Base-by-base conservation (phyloP, 2,113 vertebrate genomes). In the Tylochromis polylepis region DNA sequence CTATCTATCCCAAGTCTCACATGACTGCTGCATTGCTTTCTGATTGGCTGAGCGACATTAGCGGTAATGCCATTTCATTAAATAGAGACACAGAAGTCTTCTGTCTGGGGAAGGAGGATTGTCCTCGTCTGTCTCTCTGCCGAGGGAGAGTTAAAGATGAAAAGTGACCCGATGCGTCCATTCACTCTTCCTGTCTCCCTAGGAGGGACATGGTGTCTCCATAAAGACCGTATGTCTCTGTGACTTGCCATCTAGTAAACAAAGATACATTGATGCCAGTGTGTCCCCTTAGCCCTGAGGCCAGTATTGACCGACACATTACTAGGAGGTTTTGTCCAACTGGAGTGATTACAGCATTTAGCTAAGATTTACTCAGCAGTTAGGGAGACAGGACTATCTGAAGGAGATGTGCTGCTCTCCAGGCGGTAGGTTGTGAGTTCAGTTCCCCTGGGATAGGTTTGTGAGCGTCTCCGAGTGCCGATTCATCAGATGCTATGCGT, bases 61-160 rank as follows among this genome's bases (percentile, higher is more conserved):
- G 85, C 87, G 51, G 81, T 86, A 84, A 90, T 91, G 79, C 80
- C 77, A 53, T 91, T 88, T 94, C 91, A 94, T 95, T 96, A 93
- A 95, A 94, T 67, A 85, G 85, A 94, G 85, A 84, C 60, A 82
- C 65, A 53, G 93, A 93, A 87, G 78, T 91, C 80, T 88, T 89
- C 88, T 88, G 92, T 93, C 90, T 85, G 92, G 91, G 88, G 82
- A 77, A 75, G 49, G 81, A 81, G 83, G 86, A 87, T 84, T 85
- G 89, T 89, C 75, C 79, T 90, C 94, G 81, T 93, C 89, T 56
- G 87, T 92, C 91, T 83, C n/a, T 18, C 65, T 70, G 83, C 85
- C 86, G n/a, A 22, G 91, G 87, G 89, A 92, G 81, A 93, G 86
- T 91, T 95, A 89, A 94, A 91, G 92, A 94, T 93, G 90, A 93